phyloP scores from a whole-genome alignment of 2,797 vertebrate genomes.

The Periophthalmus magnuspinnatus region DNA sequence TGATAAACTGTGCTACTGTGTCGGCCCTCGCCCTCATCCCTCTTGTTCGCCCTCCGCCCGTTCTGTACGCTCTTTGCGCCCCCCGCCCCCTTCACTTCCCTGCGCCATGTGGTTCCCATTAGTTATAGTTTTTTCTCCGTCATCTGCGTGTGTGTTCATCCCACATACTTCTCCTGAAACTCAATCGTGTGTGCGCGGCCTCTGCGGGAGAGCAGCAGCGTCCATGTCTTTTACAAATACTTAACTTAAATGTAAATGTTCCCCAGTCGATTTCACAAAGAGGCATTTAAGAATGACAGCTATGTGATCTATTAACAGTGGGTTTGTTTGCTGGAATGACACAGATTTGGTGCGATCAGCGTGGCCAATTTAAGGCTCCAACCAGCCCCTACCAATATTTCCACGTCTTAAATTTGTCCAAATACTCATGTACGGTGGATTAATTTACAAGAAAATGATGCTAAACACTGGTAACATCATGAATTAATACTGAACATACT shows the following conservation, averaged over 20 bases:
- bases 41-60: slow-evolving; percentile 15
- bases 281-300: not conserved
- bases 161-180: slow-evolving; percentile 70
- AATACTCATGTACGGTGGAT: not conserved
- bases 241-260: slow-evolving; percentile 21
- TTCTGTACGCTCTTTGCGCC: slow-evolving; percentile 21
- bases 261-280: not conserved
- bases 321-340: not conserved
- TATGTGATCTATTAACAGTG: not conserved
- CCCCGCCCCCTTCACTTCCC: slow-evolving; percentile 25
- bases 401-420: not conserved
- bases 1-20: slow-evolving; percentile 43
- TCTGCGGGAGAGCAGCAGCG: not conserved
- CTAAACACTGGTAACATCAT: too few species aligned
- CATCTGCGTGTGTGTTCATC: slow-evolving; percentile 25
- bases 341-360: not conserved
- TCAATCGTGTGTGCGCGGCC: slow-evolving; percentile 51
- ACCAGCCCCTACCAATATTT: not conserved
- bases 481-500: too few species aligned
- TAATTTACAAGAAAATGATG: too few species aligned
- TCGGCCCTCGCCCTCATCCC: slow-evolving; percentile 15
- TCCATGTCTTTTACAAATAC: not conserved
- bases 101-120: slow-evolving; percentile 79
- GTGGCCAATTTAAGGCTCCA: not conserved
- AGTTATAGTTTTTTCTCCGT: slow-evolving; percentile 63